phyloP scores from a whole-genome alignment of 2,797 vertebrate genomes.

The Melanotaenia trifasciata region DNA sequence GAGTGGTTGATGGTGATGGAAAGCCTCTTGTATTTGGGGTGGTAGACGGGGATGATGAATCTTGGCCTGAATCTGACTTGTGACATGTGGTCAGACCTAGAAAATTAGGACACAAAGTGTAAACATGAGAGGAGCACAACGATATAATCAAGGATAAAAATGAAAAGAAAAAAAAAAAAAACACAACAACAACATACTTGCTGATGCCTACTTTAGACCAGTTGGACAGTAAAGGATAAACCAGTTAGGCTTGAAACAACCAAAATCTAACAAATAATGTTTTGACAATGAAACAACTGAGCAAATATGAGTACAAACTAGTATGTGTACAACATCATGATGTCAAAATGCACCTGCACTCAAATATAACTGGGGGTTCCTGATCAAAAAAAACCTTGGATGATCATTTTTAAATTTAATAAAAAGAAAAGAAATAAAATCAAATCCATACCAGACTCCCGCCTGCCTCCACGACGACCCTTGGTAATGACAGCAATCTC shows the following conservation, averaged over 20 bases:
- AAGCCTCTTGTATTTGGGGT: conserved; percentile 74
- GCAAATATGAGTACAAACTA: not conserved
- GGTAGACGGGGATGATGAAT: conserved; percentile 72
- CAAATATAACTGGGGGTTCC: not conserved
- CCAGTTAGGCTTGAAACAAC: not conserved
- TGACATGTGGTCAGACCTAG: conserved; percentile 58
- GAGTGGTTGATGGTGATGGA: conserved; percentile 57
- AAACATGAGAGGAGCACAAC: not conserved
- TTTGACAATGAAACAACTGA: not conserved
- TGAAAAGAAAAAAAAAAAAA: no score
- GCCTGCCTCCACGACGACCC: conserved; percentile 87
- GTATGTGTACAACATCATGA: not conserved
- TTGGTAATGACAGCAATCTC: conserved; percentile 89
- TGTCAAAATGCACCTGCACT: not conserved
- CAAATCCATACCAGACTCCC: conserved; percentile 84
- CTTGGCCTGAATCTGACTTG: conserved; percentile 77
- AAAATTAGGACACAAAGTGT: not conserved
- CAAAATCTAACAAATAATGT: not conserved
- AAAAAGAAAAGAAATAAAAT: not conserved
- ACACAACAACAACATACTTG: no score
- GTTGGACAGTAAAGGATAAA: not conserved
- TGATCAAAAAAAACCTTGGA: not conserved
- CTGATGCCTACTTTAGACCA: not conserved
- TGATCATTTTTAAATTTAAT: no score
- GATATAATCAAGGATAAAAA: not conserved